Evolutionary conservation across 2,113 vertebrate genomes (phyloP), one percentile per base, ranked within the genome.

Genomic region (Thalassoma bifasciatum): DNA sequence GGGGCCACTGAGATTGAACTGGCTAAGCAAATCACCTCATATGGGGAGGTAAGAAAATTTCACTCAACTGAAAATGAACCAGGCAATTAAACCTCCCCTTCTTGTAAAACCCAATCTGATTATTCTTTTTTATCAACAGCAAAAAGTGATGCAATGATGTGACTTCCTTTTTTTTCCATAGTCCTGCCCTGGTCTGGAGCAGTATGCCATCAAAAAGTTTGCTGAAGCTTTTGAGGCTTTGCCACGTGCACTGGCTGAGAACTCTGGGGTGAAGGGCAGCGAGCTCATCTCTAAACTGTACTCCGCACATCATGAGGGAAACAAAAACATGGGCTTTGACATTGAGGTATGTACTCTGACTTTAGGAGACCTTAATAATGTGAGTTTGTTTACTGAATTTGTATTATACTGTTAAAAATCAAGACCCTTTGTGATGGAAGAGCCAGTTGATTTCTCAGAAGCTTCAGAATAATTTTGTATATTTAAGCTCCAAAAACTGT

Each of bases 181-280:
- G 98, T 95, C 96, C 3, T 97, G 97, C 61, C 98, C 98, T 17
- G 97, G 97, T 38, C 95, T 99, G 38, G 98, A 99, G 78, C 98
- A 99, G 5, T 99, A 99, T 22, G 93, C 97, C 63, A 99, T 99
- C 80, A 99, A 99, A 90, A 99, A 99, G 89, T 99, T 97, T 77
- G 98, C 96, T 1, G 98, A 99, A 59, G 96, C 98, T 2, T 98
- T 99, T 52, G 98, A 99, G 93, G 90, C 85, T 0, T 78, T 99
- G 77, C 98, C 98, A 9, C 96, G 97, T 21, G 95, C 98, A 1
- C 86, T 99, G 79, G 96, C 97, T 30, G 97, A 98, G 88, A 99
- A 99, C 84, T 97, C 97, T 6, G 98, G 98, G 0, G 93, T 99
- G 56, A 99, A 96, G 74, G 97, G 94, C 14, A 99, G 95, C 56